These are phyloP conservation scores for Brachionus rubens DNA, from an alignment of 1,140 invertebrate species.

Conservation along the genomic window DNA sequence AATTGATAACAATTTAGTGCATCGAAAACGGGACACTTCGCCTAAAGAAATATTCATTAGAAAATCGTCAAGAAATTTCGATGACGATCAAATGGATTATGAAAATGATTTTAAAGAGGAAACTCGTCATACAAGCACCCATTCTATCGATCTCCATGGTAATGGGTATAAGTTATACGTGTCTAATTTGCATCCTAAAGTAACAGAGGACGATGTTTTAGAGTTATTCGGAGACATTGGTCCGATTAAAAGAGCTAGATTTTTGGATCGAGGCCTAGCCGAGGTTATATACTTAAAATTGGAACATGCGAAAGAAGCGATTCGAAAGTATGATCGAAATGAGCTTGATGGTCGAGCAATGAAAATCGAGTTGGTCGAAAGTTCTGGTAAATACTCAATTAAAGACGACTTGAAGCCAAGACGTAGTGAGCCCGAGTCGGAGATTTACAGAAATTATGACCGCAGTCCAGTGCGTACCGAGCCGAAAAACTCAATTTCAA, in stretches of 20 bases:
- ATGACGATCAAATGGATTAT: background rate
- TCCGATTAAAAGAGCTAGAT: slow-evolving; percentile 73
- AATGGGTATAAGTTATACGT: slow-evolving; percentile 63
- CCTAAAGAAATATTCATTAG: slow-evolving; percentile 8
- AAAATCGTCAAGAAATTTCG: background rate
- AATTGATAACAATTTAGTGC: slow-evolving; percentile 11
- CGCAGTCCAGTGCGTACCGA: background rate
- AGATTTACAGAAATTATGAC: slow-evolving; percentile 31
- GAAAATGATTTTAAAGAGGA: background rate
- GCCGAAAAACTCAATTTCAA: background rate
- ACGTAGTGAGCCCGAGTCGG: slow-evolving; percentile 24
- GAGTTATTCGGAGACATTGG: slow-evolving; percentile 89
- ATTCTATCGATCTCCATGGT: background rate
- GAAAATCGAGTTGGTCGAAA: slow-evolving; percentile 36
- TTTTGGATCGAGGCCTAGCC: slow-evolving; percentile 79
- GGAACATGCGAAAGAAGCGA: slow-evolving; percentile 79
- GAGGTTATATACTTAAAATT: slow-evolving; percentile 81
- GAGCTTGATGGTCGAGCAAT: slow-evolving; percentile 71
- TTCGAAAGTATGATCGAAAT: slow-evolving; percentile 84
- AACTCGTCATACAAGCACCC: background rate
- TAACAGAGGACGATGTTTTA: slow-evolving; percentile 81
- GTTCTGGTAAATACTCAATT: background rate
- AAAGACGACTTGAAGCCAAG: slow-evolving; percentile 4
- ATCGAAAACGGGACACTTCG: background rate
- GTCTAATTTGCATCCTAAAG: slow-evolving; percentile 77